Evolutionary conservation across 1,140 invertebrate genomes (phyloP).

Genomic region (Drosophila murphyi): DNA sequence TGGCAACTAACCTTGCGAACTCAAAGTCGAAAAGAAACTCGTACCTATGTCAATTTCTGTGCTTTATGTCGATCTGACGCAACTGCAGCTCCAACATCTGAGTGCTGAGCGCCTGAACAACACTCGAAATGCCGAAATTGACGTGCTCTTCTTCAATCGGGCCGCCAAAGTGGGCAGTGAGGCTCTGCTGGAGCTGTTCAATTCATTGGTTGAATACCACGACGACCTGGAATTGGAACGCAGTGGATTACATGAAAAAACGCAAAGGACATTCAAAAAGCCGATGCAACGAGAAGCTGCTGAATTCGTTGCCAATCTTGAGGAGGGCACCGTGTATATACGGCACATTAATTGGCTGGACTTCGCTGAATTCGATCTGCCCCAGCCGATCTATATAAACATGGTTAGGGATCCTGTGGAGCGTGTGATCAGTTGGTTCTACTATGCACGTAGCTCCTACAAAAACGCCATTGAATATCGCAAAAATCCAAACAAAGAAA

Average conservation of each 20-base stretch:
- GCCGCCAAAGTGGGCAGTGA: constrained; percentile 95
- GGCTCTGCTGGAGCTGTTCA: constrained; percentile 93
- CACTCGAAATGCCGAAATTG: constrained; percentile 87
- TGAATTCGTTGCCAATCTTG: constrained; percentile 47
- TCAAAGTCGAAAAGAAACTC: constrained; percentile 14
- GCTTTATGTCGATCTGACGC: neutral
- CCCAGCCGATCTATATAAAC: constrained; percentile 94
- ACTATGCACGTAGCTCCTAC: constrained; percentile 92
- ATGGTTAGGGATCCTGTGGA: constrained; percentile 95
- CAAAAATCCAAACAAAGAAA: constrained; percentile 91
- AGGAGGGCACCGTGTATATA: constrained; percentile 68
- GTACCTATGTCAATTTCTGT: neutral
- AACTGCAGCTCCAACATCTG: constrained; percentile 59
- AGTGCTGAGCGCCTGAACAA: constrained; percentile 88
- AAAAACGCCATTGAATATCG: constrained; percentile 94
- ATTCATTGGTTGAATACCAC: constrained; percentile 84
- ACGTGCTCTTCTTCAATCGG: constrained; percentile 91
- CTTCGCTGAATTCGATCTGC: constrained; percentile 89
- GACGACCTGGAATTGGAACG: constrained; percentile 72
- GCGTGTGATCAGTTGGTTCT: constrained; percentile 96
- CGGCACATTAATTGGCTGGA: constrained; percentile 85
- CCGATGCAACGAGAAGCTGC: constrained; percentile 35
- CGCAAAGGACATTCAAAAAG: constrained; percentile 33
- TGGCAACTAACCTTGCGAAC: neutral
- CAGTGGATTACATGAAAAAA: constrained; percentile 29